These are phyloP conservation scores for Hetaerina americana DNA, from an alignment of 1,140 invertebrate species.

Conservation along the genomic window DNA sequence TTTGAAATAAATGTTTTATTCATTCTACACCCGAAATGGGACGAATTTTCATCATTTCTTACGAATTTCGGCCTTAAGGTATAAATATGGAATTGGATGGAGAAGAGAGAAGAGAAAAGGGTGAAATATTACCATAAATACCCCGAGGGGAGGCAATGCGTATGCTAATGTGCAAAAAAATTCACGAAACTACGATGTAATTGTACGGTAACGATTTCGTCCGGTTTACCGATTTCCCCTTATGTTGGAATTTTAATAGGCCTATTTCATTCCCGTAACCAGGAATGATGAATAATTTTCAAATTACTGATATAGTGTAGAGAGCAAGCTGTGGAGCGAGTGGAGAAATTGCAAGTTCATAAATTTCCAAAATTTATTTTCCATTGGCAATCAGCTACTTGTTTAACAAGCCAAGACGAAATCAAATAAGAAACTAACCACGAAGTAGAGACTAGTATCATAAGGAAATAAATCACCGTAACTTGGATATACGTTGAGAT, in stretches of 20 bases:
- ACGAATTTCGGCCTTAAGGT: background rate
- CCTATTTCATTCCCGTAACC: background rate
- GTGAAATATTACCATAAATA: slow-evolving; percentile 1
- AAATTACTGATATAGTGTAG: too few relatives aligned
- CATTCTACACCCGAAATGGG: background rate
- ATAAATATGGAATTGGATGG: background rate
- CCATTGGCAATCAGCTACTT: too few relatives aligned
- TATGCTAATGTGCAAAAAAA: background rate
- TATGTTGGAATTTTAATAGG: background rate
- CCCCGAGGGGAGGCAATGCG: background rate
- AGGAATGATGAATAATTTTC: background rate
- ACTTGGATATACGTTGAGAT: too few relatives aligned
- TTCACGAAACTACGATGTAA: background rate
- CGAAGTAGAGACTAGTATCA: too few relatives aligned
- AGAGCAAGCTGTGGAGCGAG: too few relatives aligned
- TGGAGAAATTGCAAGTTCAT: too few relatives aligned
- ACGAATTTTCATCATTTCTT: background rate
- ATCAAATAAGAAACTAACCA: too few relatives aligned
- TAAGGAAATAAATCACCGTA: too few relatives aligned
- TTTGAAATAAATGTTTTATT: background rate
- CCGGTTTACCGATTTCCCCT: background rate
- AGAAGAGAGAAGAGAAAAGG: background rate
- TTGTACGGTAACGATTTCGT: too few relatives aligned
- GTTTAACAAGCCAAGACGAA: too few relatives aligned
- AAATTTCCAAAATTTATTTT: too few relatives aligned